phyloP scores from a whole-genome alignment of 1,140 invertebrate genomes.

The Parasteatoda tepidariorum region DNA sequence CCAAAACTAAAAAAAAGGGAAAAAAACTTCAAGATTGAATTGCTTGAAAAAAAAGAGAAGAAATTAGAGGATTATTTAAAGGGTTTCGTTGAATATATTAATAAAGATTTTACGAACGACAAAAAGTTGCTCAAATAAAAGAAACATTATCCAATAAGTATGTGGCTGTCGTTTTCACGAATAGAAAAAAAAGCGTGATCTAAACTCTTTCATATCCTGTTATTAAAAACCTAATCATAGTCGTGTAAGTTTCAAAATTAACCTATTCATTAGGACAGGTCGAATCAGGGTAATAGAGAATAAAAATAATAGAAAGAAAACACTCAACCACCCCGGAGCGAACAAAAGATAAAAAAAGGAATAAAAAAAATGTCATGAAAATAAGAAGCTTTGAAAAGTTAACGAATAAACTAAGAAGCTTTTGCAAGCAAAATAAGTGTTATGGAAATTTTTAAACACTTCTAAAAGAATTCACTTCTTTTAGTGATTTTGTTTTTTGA shows the following conservation, averaged over 20 bases:
- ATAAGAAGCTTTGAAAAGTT: constrained; percentile 21
- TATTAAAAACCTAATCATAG: constrained; percentile 42
- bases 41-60: too few relatives aligned
- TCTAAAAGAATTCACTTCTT: constrained; percentile 12
- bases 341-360: neutral
- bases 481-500: constrained; percentile 3
- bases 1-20: too few relatives aligned
- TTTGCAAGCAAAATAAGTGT: constrained; percentile 17
- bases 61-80: too few relatives aligned
- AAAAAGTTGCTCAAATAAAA: neutral
- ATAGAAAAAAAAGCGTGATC: neutral
- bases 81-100: too few relatives aligned
- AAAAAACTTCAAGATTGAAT: too few relatives aligned
- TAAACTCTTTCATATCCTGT: constrained; percentile 8
- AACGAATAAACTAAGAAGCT: constrained; percentile 1
- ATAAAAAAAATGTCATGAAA: constrained; percentile 4
- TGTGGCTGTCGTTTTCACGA: constrained; percentile 8
- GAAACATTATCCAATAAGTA: constrained; percentile 1
- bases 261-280: constrained; percentile 34
- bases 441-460: constrained; percentile 50
- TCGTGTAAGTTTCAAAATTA: constrained; percentile 38
- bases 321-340: neutral
- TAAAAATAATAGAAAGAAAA: constrained; percentile 7
- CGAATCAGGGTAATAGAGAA: neutral
- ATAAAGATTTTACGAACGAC: too few relatives aligned